phyloP scores from a whole-genome alignment of 2,888 invertebrate genomes.

The Lasioglossum morio region DNA sequence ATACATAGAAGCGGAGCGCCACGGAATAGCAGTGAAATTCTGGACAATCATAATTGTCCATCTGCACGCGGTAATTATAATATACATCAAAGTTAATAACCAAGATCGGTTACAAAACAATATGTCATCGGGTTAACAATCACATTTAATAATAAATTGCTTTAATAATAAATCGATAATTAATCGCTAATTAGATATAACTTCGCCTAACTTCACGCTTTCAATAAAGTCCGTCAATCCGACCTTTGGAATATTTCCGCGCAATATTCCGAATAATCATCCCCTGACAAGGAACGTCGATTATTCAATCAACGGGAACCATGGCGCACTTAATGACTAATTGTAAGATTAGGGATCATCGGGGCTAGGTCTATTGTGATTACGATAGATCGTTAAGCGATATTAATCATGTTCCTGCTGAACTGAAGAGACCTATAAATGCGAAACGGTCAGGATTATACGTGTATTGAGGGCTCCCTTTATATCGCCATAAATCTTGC shows the following conservation, averaged over 20 bases:
- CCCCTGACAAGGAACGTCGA: constrained; percentile 33
- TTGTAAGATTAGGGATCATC: constrained; percentile 56
- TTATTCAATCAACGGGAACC: constrained; percentile 50
- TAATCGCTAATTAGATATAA: background rate
- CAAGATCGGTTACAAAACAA: background rate
- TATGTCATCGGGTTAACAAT: background rate
- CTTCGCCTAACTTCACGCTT: background rate
- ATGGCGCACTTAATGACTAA: constrained; percentile 54
- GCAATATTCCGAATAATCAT: constrained; percentile 28
- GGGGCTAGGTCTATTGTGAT: constrained; percentile 52
- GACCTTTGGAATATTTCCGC: constrained; percentile 13
- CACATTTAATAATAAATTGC: background rate
- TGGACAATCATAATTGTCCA: background rate
- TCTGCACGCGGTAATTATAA: background rate
- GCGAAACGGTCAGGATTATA: constrained; percentile 35
- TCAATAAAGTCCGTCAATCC: background rate
- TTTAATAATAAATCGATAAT: background rate
- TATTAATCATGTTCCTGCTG: constrained; percentile 53
- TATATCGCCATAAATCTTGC: constrained; percentile 20
- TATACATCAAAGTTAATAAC: background rate
- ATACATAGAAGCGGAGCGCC: background rate
- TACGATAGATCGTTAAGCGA: constrained; percentile 50
- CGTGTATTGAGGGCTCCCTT: constrained; percentile 9
- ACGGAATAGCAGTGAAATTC: background rate
- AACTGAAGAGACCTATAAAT: constrained; percentile 50